phyloP scores from a whole-genome alignment of 2,113 vertebrate species.

The Anoplopoma fimbria region DNA sequence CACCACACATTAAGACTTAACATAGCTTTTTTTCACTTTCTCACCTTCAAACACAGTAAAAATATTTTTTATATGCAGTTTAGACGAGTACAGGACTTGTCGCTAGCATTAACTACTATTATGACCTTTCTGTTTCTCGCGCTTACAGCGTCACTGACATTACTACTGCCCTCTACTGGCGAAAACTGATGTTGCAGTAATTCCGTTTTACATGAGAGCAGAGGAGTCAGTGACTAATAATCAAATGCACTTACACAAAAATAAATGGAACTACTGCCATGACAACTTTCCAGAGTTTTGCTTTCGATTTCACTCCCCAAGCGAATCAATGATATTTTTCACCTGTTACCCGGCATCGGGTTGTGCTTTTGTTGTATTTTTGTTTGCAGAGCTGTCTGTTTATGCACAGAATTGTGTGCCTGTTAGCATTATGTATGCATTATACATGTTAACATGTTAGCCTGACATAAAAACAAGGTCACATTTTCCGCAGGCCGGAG shows the following conservation, averaged over 20 bases:
- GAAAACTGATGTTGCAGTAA: neutral
- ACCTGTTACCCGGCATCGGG: neutral
- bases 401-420: neutral
- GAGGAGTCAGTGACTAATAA: neutral
- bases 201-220: neutral
- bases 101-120: too few relatives aligned
- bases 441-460: neutral
- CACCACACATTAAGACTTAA: neutral
- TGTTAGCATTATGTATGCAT: too few relatives aligned
- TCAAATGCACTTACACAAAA: neutral
- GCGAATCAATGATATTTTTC: too few relatives aligned
- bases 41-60: neutral
- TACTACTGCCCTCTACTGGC: neutral
- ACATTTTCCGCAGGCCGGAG: neutral
- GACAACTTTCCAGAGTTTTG: neutral
- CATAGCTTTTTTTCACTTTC: neutral
- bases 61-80: neutral
- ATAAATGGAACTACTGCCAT: neutral
- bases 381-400: neutral
- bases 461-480: neutral
- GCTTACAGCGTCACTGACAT: neutral
- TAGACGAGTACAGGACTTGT: neutral
- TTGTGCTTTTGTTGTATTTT: neutral
- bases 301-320: too few relatives aligned
- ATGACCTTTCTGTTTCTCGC: neutral